Percentiles rank a stretch among this genome's conserved stretches.
phyloP scores from a whole-genome alignment of 2,797 vertebrate genomes.

The Neosilurus mollespiculum region DNA sequence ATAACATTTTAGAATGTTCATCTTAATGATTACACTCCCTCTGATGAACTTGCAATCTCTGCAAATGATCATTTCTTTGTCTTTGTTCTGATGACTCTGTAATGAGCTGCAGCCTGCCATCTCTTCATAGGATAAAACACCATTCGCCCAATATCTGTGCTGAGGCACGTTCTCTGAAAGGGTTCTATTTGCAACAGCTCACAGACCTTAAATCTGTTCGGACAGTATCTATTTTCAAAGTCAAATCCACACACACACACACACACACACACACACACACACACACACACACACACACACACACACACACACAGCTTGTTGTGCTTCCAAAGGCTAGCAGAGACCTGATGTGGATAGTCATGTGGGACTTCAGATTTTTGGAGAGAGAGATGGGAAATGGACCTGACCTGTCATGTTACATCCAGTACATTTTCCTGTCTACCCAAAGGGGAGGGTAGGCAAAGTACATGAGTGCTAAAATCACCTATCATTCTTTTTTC shows the following conservation, averaged over 20 bases:
- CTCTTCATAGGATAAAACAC: slow-evolving; percentile 43
- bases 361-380: not conserved
- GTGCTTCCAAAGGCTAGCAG: not conserved
- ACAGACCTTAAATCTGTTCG: not conserved
- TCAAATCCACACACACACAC: not conserved
- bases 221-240: not conserved
- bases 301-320: not conserved
- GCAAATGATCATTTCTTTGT: slow-evolving; percentile 19
- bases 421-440: slow-evolving; percentile 54
- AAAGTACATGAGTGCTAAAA: not conserved
- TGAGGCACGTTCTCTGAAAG: slow-evolving; percentile 2
- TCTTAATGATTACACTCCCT: slow-evolving; percentile 5
- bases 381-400: slow-evolving; percentile 8
- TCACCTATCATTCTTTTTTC: too few species aligned
- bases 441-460: not conserved
- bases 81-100: slow-evolving; percentile 23
- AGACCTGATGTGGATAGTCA: not conserved
- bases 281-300: not conserved
- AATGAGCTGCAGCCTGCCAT: slow-evolving; percentile 29
- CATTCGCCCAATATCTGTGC: slow-evolving; percentile 20
- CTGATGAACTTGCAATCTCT: slow-evolving; percentile 14
- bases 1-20: not conserved
- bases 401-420: slow-evolving; percentile 59
- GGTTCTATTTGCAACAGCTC: not conserved
- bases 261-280: not conserved